A percentile compares a stretch with the other conserved stretches of the same genome.
Evolutionary conservation across 1,140 invertebrate species (phyloP).

Genomic region (Pinna nobilis): DNA sequence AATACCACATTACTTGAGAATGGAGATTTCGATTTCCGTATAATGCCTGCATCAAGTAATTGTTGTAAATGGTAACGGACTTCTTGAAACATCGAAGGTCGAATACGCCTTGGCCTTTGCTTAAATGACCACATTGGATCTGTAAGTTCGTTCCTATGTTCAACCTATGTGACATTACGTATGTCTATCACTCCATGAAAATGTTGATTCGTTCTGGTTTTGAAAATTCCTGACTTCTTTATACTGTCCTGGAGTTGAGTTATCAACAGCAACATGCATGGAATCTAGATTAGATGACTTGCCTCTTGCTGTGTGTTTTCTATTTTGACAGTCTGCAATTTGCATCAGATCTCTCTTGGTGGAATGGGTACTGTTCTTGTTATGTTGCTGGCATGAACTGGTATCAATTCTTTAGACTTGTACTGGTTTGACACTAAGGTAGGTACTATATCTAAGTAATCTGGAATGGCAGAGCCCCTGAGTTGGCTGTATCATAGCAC

Average conservation of each 20-base stretch:
- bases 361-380: conserved; percentile 19
- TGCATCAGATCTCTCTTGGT: conserved; percentile 18
- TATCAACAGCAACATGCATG: conserved; percentile 11
- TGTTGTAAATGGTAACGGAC: conserved; percentile 31
- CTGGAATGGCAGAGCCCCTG: not conserved
- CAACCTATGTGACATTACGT: conserved; percentile 18
- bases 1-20: conserved; percentile 24
- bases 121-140: conserved; percentile 34
- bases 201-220: conserved; percentile 10
- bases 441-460: not conserved
- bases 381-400: conserved; percentile 18
- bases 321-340: conserved; percentile 28
- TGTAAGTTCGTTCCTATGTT: conserved; percentile 30
- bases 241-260: no score
- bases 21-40: conserved; percentile 33
- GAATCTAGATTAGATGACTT: conserved; percentile 4
- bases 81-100: conserved; percentile 39
- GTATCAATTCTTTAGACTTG: no score
- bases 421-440: no score
- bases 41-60: conserved; percentile 25
- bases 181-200: conserved; percentile 25
- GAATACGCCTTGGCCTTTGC: conserved; percentile 28
- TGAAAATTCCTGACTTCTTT: no score
- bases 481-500: conserved; percentile 29
- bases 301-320: not conserved